Conservation (phyloP, 2,113 vertebrate species). For the Australoheros scitulus region DNA sequence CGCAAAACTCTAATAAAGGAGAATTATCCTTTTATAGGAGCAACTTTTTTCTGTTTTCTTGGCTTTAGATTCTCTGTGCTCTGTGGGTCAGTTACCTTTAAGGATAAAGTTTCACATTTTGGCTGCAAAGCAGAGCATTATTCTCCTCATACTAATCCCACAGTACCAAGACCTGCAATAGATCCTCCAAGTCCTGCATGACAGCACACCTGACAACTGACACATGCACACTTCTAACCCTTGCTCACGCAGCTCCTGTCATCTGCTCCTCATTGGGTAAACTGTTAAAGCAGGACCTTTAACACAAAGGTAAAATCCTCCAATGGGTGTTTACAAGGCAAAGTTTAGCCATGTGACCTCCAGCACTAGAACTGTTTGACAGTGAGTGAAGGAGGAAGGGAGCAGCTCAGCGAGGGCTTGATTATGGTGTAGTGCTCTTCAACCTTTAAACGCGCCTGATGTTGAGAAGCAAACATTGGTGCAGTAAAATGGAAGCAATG, state of each 20-base stretch:
- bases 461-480: constrained; percentile 26
- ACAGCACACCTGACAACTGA: constrained; percentile 55
- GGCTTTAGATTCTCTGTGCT: background rate
- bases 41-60: background rate
- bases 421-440: constrained; percentile 35
- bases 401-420: constrained; percentile 30
- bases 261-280: constrained; percentile 71
- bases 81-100: constrained; percentile 34
- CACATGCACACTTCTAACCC: constrained; percentile 41
- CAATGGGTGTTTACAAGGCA: constrained; percentile 66
- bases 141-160: constrained; percentile 29
- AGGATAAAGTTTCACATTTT: constrained; percentile 48
- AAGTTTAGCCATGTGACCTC: constrained; percentile 69
- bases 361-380: constrained; percentile 29
- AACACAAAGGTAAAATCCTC: constrained; percentile 62
- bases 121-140: constrained; percentile 41
- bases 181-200: constrained; percentile 48
- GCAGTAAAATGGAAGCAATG: background rate
- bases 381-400: constrained; percentile 46
- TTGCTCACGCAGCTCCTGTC: constrained; percentile 53
- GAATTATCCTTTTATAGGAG: background rate
- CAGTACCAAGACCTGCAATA: constrained; percentile 48
- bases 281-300: constrained; percentile 58
- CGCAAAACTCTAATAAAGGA: background rate
- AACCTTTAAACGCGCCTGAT: constrained; percentile 52